phyloP scores from a whole-genome alignment of 2,888 invertebrate genomes.

The Lasioglossum vierecki region DNA sequence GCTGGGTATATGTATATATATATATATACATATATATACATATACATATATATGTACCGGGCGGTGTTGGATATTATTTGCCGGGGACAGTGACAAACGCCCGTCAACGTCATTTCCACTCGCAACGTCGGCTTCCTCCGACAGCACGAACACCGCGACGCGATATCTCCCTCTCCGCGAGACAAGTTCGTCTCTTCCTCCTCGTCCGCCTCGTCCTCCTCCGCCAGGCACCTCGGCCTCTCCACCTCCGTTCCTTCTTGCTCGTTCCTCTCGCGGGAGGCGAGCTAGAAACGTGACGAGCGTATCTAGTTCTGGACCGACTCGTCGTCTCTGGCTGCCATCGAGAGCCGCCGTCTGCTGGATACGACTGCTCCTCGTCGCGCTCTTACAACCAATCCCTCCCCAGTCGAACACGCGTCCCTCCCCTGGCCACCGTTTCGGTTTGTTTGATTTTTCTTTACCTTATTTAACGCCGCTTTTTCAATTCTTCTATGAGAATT shows the following conservation, averaged over 20 bases:
- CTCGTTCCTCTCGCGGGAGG: constrained; percentile 73
- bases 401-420: background rate
- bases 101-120: constrained; percentile 82
- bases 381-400: background rate
- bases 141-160: constrained; percentile 44
- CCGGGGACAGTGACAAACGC: constrained; percentile 83
- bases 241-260: constrained; percentile 45
- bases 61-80: constrained; percentile 81
- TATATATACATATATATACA: too few relatives aligned
- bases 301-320: constrained; percentile 81
- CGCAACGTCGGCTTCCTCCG: constrained; percentile 72
- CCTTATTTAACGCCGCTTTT: too few relatives aligned
- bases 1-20: background rate
- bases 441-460: background rate
- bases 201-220: constrained; percentile 43
- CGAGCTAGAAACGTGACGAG: constrained; percentile 81
- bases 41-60: constrained; percentile 56
- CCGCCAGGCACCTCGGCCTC: constrained; percentile 32
- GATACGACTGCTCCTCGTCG: constrained; percentile 63
- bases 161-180: constrained; percentile 51
- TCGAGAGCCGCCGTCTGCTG: constrained; percentile 75
- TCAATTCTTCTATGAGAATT: too few relatives aligned
- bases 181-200: constrained; percentile 51
- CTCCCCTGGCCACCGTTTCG: background rate
- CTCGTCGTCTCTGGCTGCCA: constrained; percentile 80